A percentile compares a stretch with the other conserved stretches of the same genome.
Conservation (phyloP, 1,140 invertebrate genomes). For the Varroa destructor region DNA sequence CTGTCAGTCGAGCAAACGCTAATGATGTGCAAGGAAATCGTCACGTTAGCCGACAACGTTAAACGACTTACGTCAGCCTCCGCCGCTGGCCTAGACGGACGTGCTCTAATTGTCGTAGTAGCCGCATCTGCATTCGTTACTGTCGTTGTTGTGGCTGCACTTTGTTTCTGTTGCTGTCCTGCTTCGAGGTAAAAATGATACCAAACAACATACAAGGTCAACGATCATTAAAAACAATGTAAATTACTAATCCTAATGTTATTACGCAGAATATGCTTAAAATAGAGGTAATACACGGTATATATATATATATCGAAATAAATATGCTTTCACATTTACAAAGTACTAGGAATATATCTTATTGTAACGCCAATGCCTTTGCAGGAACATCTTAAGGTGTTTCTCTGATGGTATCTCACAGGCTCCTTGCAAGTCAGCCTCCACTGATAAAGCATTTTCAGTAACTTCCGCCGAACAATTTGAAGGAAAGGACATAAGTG, state of each 20-base stretch:
- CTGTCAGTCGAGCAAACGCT: background rate
- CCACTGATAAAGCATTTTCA: background rate
- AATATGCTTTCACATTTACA: too few relatives aligned
- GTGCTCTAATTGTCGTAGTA: background rate
- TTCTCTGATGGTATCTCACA: slow-evolving; percentile 2
- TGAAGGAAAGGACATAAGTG: too few relatives aligned
- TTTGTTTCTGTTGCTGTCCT: slow-evolving; percentile 17
- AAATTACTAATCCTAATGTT: background rate
- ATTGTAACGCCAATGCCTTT: background rate
- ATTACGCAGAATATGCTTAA: too few relatives aligned
- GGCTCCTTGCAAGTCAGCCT: background rate
- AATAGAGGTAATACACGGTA: background rate
- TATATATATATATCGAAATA: background rate
- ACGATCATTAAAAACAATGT: background rate
- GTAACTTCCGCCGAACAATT: too few relatives aligned
- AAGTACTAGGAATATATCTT: too few relatives aligned
- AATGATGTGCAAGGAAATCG: slow-evolving; percentile 21
- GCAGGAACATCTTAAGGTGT: slow-evolving; percentile 7
- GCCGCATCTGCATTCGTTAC: background rate
- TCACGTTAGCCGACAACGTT: background rate
- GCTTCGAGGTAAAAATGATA: slow-evolving; percentile 10
- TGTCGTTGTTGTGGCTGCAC: background rate
- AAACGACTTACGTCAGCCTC: background rate
- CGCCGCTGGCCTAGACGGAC: background rate
- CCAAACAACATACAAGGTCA: background rate